A percentile compares a stretch with the other conserved stretches of the same genome.
Conservation (phyloP, 1,140 invertebrate species). For the Papilio dardanus region DNA sequence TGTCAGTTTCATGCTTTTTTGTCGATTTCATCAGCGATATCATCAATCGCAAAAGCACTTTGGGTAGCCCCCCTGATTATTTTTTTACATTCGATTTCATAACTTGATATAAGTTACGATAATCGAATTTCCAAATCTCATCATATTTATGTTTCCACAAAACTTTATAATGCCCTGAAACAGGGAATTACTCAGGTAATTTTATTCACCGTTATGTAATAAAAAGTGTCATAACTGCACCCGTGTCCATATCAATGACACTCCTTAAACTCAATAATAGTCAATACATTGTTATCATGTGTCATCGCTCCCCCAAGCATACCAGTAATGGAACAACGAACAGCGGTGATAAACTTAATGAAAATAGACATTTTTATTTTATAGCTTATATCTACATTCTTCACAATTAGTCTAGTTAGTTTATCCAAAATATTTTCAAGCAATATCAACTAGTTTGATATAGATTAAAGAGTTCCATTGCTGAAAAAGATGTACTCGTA, state of each 20-base stretch:
- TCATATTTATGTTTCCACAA: neutral
- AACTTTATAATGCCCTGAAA: neutral
- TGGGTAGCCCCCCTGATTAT: too few relatives aligned
- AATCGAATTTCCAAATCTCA: neutral
- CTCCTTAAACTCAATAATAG: conserved; percentile 17
- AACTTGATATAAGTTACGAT: neutral
- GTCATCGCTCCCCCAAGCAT: conserved; percentile 23
- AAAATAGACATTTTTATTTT: conserved; percentile 20
- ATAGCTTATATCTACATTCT: neutral
- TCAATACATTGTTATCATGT: conserved; percentile 20
- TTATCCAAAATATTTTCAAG: neutral
- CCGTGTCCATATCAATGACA: neutral
- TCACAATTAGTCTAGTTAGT: neutral
- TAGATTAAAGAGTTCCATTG: too few relatives aligned
- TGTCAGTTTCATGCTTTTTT: too few relatives aligned
- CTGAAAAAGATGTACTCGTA: too few relatives aligned
- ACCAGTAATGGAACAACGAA: conserved; percentile 14
- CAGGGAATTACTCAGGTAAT: neutral
- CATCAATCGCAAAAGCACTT: too few relatives aligned
- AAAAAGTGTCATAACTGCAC: conserved; percentile 2
- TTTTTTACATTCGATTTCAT: neutral
- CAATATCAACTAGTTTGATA: too few relatives aligned
- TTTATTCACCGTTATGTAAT: neutral
- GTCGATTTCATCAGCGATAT: too few relatives aligned
- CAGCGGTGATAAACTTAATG: conserved; percentile 14